Conservation (phyloP, 2,797 vertebrate species). For the Pelochelys cantorii region DNA sequence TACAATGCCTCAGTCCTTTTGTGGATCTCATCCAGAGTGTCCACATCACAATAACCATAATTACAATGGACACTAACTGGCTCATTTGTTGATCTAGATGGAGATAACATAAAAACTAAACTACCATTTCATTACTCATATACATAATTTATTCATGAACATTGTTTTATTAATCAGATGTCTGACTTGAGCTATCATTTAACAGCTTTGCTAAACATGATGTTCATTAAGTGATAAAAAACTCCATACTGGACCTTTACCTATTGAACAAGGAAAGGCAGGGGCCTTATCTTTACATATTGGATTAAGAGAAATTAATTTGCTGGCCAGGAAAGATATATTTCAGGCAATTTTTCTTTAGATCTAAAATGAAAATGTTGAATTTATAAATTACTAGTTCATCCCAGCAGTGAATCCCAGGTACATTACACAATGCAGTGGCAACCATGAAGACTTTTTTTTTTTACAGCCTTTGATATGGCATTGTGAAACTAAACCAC, state of each 20-base stretch:
- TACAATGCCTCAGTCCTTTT: background rate
- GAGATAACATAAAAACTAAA: background rate
- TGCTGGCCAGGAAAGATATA: slow-evolving; percentile 1
- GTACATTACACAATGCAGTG: background rate
- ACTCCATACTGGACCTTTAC: slow-evolving; percentile 50
- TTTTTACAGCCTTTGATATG: background rate
- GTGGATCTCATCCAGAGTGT: background rate
- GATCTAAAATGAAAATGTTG: background rate
- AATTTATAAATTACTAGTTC: slow-evolving; percentile 8
- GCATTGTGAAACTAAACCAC: background rate
- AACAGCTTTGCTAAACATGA: slow-evolving; percentile 67
- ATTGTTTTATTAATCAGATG: slow-evolving; percentile 60
- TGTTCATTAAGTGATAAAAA: slow-evolving; percentile 68
- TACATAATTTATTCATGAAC: slow-evolving; percentile 65
- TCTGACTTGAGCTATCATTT: slow-evolving; percentile 55
- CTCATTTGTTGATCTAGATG: slow-evolving; percentile 38
- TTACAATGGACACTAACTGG: background rate
- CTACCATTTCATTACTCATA: slow-evolving; percentile 49
- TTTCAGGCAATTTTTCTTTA: background rate
- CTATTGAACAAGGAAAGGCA: slow-evolving; percentile 64
- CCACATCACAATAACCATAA: background rate
- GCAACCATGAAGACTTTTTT: background rate
- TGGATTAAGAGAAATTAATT: background rate
- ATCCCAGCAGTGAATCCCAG: background rate
- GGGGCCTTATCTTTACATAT: slow-evolving; percentile 45